phyloP scores from a whole-genome alignment of 2,888 invertebrate genomes.

The Brachyptera putata region DNA sequence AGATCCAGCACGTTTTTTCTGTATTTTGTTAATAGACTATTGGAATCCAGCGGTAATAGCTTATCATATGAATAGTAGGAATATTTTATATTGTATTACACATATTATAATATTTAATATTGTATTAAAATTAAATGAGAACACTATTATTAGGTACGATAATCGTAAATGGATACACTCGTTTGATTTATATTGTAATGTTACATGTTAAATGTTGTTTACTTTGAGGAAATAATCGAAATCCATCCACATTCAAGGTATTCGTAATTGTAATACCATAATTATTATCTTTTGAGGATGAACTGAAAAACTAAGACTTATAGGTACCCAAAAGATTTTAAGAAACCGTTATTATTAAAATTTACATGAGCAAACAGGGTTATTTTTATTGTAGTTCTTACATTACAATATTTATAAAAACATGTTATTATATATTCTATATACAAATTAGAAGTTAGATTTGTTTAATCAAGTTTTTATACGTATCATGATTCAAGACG shows the following conservation, averaged over 20 bases:
- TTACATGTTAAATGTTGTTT: conserved; percentile 9
- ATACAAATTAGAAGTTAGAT: not conserved
- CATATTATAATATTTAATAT: too few species aligned
- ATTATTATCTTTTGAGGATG: not conserved
- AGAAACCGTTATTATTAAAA: not conserved
- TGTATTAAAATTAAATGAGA: too few species aligned
- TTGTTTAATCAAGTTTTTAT: not conserved
- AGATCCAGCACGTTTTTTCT: too few species aligned
- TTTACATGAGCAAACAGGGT: not conserved
- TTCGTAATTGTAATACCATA: not conserved
- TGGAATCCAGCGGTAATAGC: too few species aligned
- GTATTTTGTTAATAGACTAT: too few species aligned
- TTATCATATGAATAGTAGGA: too few species aligned
- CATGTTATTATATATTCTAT: not conserved
- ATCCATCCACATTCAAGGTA: conserved; percentile 17
- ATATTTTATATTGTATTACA: too few species aligned
- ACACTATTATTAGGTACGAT: too few species aligned
- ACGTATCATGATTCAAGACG: not conserved
- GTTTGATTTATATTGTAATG: conserved; percentile 6
- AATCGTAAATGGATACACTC: too few species aligned
- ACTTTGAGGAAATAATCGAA: not conserved
- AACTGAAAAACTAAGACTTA: conserved; percentile 19
- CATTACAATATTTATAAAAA: not conserved
- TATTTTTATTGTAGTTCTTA: not conserved
- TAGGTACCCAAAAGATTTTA: not conserved